phyloP scores from a whole-genome alignment of 2,888 invertebrate species.

The Notodonta dromedarius region DNA sequence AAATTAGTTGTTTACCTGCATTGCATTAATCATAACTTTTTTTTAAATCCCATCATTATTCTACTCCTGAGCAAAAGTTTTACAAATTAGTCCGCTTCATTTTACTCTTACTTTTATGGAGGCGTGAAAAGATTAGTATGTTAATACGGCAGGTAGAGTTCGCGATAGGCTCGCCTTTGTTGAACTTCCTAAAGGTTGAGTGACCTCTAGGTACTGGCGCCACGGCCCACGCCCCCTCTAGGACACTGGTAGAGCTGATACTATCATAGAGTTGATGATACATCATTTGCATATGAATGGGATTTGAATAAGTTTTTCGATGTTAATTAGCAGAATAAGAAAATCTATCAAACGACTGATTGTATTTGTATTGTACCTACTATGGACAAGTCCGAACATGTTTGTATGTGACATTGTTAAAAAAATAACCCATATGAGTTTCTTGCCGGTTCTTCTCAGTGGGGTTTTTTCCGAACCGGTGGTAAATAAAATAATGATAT shows the following conservation, averaged over 20 bases:
- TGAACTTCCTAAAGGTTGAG: constrained; percentile 55
- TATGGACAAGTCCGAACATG: not conserved
- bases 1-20: no score
- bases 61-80: no score
- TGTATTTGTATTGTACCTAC: not conserved
- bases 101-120: not conserved
- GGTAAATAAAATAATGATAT: constrained; percentile 11
- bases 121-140: not conserved
- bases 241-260: constrained; percentile 24
- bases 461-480: constrained; percentile 29
- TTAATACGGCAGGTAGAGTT: constrained; percentile 36
- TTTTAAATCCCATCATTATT: no score
- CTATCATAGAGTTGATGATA: constrained; percentile 10
- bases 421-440: constrained; percentile 28
- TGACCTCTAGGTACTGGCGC: constrained; percentile 51
- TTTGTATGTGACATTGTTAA: not conserved
- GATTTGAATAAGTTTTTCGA: not conserved
- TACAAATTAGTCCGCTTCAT: no score
- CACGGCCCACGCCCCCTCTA: constrained; percentile 45
- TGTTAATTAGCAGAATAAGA: not conserved
- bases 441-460: constrained; percentile 36
- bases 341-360: not conserved
- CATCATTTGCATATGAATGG: constrained; percentile 19
- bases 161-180: constrained; percentile 45
- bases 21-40: no score